A percentile compares a stretch with the other conserved stretches of the same genome.
phyloP scores from a whole-genome alignment of 2,113 vertebrate species.

The Tachysurus fulvidraco region DNA sequence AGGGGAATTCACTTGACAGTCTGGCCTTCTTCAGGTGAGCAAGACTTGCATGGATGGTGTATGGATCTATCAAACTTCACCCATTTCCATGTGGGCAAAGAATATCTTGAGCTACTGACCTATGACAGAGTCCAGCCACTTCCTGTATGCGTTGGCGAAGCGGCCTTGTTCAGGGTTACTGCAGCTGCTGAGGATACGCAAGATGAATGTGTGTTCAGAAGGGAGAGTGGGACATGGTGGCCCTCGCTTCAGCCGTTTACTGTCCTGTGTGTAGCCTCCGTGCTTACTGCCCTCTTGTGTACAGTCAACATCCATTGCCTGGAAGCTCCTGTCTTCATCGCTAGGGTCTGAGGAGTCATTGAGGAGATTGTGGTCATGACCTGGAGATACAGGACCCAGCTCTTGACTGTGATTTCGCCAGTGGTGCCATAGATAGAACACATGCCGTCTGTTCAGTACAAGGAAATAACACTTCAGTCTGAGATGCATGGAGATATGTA shows the following conservation, averaged over 20 bases:
- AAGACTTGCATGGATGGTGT: slow-evolving; percentile 2
- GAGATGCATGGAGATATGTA: neutral
- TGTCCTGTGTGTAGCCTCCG: slow-evolving; percentile 82
- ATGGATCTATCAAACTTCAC: slow-evolving; percentile 37
- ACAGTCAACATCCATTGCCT: slow-evolving; percentile 86
- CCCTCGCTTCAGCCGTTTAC: slow-evolving; percentile 88
- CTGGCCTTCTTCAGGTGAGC: slow-evolving; percentile 47
- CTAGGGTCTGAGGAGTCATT: slow-evolving; percentile 60
- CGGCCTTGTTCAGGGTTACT: slow-evolving; percentile 81
- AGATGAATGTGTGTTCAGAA: slow-evolving; percentile 83
- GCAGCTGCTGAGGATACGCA: slow-evolving; percentile 77
- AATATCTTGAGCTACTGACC: slow-evolving; percentile 69
- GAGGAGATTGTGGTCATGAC: slow-evolving; percentile 60
- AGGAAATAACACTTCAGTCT: neutral
- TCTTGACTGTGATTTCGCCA: slow-evolving; percentile 69
- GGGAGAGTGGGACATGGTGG: slow-evolving; percentile 70
- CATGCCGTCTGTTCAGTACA: slow-evolving; percentile 74
- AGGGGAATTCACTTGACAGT: slow-evolving; percentile 57
- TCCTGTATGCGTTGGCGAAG: slow-evolving; percentile 87
- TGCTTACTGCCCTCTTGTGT: slow-evolving; percentile 73
- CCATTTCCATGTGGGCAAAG: slow-evolving; percentile 49
- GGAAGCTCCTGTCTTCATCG: slow-evolving; percentile 60
- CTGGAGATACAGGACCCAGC: slow-evolving; percentile 47
- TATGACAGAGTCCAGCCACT: slow-evolving; percentile 87
- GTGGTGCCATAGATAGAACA: slow-evolving; percentile 87